Evolutionary conservation across 2,888 invertebrate genomes (phyloP), one percentile per base, ranked within the genome.

Genomic region (Hydriomena furcata): DNA sequence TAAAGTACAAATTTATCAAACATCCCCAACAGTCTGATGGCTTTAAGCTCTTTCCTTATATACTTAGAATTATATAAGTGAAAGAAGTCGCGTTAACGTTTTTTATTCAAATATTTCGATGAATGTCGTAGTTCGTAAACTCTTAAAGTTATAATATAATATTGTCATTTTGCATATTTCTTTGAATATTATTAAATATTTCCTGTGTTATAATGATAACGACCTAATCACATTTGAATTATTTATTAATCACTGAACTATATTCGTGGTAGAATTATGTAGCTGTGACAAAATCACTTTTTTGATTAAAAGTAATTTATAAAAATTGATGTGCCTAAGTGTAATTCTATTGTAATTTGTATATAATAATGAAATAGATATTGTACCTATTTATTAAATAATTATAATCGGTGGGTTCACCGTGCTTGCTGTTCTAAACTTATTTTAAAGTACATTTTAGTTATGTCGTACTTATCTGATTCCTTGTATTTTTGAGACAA

Each of bases 281-380:
- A 73, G 73, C 73, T 77, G 79, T 78, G 81, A 79, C 80, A 47
- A 73, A 76, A 79, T 82, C 82, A 83, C 68, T 78, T 86, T 85
- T 86, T 81, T 81, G 82, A 87, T 84, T 84, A 84, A 81, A 79
- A 74, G 84, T 89, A 85, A 88, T 85, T 87, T 86, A 89, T 88
- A 91, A 91, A 81, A 91, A 91, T 91, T 85, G 91, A 91, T 91
- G 91, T 91, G 91, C 91, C 91, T 91, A 91, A 89, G 89, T 91
- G 91, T 91, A 87, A 82, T 82, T 88, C 78, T 88, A 84, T 73
- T 75, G 76, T 85, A 84, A 82, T 61, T 71, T 84, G 80, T 85
- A 83, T 76, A 81, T 79, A 76, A 59, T 81, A 72, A 73, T 73
- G 74, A 72, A 73, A 73, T 77, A 75, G 67, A 72, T 68, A 72